These are phyloP conservation scores for Dynastes maya DNA, from an alignment of 2,888 invertebrate species.

Conservation along the genomic window DNA sequence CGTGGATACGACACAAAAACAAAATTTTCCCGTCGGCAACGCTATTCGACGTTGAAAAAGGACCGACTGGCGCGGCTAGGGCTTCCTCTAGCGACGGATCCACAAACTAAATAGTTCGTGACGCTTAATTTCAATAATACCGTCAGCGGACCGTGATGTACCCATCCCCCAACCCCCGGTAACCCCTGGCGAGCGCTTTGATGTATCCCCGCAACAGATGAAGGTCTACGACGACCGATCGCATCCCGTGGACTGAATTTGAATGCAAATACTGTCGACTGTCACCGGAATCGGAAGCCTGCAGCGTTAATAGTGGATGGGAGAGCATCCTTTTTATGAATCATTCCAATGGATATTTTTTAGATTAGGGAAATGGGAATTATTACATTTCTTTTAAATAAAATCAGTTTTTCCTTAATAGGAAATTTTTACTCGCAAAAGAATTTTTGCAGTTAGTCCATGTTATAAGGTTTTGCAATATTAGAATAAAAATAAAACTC, in stretches of 20 bases:
- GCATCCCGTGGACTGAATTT: constrained; percentile 60
- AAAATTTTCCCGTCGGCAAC: too few species aligned
- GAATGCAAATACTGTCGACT: constrained; percentile 63
- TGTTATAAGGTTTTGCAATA: too few species aligned
- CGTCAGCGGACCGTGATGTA: constrained; percentile 4
- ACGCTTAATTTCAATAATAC: constrained; percentile 39
- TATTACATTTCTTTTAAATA: too few species aligned
- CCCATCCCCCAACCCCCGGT: not conserved
- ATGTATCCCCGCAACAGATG: constrained; percentile 67
- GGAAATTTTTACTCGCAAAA: too few species aligned
- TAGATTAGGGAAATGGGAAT: too few species aligned
- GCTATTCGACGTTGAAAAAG: too few species aligned
- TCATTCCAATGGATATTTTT: too few species aligned
- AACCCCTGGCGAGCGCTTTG: constrained; percentile 54
- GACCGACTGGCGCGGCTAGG: not conserved
- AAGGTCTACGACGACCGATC: constrained; percentile 54
- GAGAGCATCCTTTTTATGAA: not conserved
- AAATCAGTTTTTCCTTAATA: too few species aligned
- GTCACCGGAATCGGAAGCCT: constrained; percentile 61
- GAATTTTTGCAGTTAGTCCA: too few species aligned
- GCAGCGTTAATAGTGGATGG: not conserved
- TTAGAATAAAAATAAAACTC: too few species aligned
- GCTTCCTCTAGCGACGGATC: not conserved
- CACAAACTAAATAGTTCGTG: constrained; percentile 37
- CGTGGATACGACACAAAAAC: too few species aligned